phyloP scores from a whole-genome alignment of 2,797 vertebrate species.

The Amniataba percoides region DNA sequence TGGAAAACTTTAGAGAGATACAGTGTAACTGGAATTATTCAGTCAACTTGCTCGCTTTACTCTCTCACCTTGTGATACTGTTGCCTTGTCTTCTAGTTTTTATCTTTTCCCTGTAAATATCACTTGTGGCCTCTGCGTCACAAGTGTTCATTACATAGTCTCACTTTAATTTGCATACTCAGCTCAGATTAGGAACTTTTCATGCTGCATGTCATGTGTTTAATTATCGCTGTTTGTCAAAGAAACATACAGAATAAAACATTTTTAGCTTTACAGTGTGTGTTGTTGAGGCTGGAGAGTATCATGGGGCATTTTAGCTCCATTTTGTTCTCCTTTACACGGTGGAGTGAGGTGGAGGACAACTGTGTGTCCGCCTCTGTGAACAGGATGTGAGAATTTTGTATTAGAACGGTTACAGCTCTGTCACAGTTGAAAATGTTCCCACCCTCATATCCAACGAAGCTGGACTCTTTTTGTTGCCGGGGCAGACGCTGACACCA shows the following conservation, averaged over 20 bases:
- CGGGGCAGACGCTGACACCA: neutral
- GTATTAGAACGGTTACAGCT: neutral
- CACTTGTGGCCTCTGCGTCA: neutral
- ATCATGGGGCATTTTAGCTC: too few species aligned
- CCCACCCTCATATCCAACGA: neutral
- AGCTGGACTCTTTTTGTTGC: neutral
- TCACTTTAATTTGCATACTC: neutral
- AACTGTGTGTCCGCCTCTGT: too few species aligned
- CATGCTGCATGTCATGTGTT: too few species aligned
- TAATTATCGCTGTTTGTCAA: neutral
- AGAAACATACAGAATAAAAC: neutral
- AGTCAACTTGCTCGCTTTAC: neutral
- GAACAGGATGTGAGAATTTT: neutral
- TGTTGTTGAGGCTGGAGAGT: neutral
- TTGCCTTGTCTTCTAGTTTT: neutral
- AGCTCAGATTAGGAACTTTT: neutral
- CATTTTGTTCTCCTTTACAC: neutral
- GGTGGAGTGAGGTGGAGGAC: neutral
- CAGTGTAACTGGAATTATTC: too few species aligned
- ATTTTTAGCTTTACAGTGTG: neutral
- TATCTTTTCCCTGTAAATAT: neutral
- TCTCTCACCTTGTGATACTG: neutral
- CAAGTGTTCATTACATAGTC: neutral
- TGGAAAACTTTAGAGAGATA: neutral
- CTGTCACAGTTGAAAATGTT: neutral